Evolutionary conservation across 2,797 vertebrate species (phyloP).

Genomic region (Ceyx erithaca): DNA sequence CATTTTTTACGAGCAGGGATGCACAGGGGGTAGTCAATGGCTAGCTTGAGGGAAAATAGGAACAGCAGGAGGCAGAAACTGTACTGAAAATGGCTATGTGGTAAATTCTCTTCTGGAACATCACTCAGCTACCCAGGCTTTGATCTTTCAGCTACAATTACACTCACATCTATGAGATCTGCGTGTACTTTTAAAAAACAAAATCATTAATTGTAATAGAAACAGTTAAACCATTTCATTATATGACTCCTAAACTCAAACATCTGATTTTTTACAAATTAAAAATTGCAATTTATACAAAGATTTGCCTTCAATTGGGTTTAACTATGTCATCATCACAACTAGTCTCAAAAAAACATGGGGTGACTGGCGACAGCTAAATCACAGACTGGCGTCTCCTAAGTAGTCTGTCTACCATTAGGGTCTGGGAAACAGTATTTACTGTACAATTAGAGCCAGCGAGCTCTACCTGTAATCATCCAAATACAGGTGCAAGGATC

Average conservation of each 20-base stretch:
- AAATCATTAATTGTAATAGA: constrained; percentile 73
- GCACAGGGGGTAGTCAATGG: constrained; percentile 94
- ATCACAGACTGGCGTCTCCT: constrained; percentile 93
- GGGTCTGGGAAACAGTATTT: constrained; percentile 91
- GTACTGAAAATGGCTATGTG: constrained; percentile 93
- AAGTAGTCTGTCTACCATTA: constrained; percentile 91
- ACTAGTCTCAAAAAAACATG: constrained; percentile 84
- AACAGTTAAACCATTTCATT: constrained; percentile 66
- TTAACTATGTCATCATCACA: constrained; percentile 89
- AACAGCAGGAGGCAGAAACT: constrained; percentile 91
- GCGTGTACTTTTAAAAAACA: constrained; percentile 39
- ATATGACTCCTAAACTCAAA: constrained; percentile 59
- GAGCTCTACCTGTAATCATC: constrained; percentile 95
- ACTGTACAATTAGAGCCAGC: constrained; percentile 95
- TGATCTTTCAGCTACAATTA: constrained; percentile 99
- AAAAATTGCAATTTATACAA: constrained; percentile 86
- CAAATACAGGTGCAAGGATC: constrained; percentile 91
- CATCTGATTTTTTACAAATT: constrained; percentile 79
- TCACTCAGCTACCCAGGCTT: constrained; percentile 93
- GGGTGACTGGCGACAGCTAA: constrained; percentile 91
- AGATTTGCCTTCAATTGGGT: constrained; percentile 87
- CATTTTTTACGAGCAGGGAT: constrained; percentile 99
- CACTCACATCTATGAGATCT: constrained; percentile 89
- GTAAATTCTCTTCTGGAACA: constrained; percentile 97
- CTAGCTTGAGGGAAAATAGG: constrained; percentile 94